Evolutionary conservation across 1,140 invertebrate species (phyloP).

Genomic region (Aphis gossypii): DNA sequence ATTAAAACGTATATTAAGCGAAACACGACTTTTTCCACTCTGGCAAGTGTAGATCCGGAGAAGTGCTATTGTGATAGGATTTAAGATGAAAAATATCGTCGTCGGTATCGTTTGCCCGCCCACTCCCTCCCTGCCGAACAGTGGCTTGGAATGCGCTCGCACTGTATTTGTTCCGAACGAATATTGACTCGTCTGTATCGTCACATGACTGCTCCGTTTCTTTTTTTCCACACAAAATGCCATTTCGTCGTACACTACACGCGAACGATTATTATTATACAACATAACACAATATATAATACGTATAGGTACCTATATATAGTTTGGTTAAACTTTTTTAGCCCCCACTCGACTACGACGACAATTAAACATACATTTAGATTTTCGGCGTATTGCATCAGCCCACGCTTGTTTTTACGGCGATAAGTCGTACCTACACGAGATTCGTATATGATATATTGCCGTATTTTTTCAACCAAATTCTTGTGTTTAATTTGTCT

Average conservation of each 20-base stretch:
- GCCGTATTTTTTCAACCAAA: neutral
- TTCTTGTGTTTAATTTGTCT: neutral
- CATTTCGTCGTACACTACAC: neutral
- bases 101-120: too few species aligned
- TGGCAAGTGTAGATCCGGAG: neutral
- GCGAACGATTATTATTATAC: neutral
- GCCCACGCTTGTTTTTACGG: neutral
- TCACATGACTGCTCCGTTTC: neutral
- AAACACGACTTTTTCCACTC: neutral
- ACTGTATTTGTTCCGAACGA: slow-evolving; percentile 23
- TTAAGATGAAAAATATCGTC: too few species aligned
- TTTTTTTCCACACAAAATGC: neutral
- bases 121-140: neutral
- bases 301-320: neutral
- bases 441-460: neutral
- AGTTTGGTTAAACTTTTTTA: neutral
- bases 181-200: slow-evolving; percentile 33
- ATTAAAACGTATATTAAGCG: neutral
- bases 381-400: neutral
- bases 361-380: neutral
- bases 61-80: too few species aligned
- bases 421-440: neutral
- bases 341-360: neutral
- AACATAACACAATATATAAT: neutral
- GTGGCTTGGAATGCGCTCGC: neutral